phyloP scores from a whole-genome alignment of 2,888 invertebrate species.

The Ochlodes sylvanus region DNA sequence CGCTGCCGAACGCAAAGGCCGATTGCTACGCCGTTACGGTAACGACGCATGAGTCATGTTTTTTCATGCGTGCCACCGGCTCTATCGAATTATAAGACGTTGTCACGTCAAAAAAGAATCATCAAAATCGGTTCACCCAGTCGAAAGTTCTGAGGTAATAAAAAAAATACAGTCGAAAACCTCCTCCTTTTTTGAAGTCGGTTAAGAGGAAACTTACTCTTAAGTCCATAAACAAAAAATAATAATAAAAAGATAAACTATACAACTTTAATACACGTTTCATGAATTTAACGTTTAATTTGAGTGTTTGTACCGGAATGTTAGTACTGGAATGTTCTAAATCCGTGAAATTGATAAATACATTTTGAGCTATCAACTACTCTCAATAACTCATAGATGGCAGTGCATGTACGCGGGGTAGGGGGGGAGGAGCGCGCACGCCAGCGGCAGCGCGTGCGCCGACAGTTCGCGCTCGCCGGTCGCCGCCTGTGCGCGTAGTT shows the following conservation, averaged over 20 bases:
- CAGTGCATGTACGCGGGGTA: slow-evolving; percentile 81
- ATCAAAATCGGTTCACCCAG: too few species aligned
- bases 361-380: slow-evolving; percentile 5
- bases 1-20: too few species aligned
- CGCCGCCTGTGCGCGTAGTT: slow-evolving; percentile 93
- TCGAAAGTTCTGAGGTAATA: too few species aligned
- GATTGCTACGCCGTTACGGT: too few species aligned
- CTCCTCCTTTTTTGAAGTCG: too few species aligned
- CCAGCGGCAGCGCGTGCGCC: slow-evolving; percentile 71
- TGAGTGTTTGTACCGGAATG: too few species aligned
- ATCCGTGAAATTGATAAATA: slow-evolving; percentile 1
- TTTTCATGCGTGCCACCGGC: too few species aligned
- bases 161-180: too few species aligned
- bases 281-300: neutral
- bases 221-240: neutral
- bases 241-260: neutral
- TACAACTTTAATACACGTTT: neutral
- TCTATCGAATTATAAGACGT: too few species aligned
- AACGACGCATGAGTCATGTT: too few species aligned
- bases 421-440: slow-evolving; percentile 75
- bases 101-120: too few species aligned
- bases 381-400: slow-evolving; percentile 60
- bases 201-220: too few species aligned
- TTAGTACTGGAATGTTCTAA: neutral
- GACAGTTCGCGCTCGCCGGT: slow-evolving; percentile 86